These are phyloP conservation scores for Lepilemur ruficaudatus DNA, from an alignment of 2,797 vertebrate genomes.

Conservation along the genomic window DNA sequence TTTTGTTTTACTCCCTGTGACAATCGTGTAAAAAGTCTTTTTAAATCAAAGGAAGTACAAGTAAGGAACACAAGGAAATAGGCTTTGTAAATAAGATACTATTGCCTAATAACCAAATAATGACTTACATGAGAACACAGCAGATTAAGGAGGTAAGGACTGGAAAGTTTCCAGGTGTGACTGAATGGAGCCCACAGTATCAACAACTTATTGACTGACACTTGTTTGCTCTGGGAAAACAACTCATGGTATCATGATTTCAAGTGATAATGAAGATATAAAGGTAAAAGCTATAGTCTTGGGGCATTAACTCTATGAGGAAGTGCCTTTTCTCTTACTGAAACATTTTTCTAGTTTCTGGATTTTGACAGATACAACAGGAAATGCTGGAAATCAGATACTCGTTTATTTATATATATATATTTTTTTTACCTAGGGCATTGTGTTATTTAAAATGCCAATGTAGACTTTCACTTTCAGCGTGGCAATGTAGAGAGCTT, in stretches of 20 bases:
- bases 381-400: not conserved
- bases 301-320: not conserved
- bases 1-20: not conserved
- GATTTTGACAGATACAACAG: not conserved
- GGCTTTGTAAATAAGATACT: not conserved
- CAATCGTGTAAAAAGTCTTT: not conserved
- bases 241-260: not conserved
- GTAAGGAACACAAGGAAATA: not conserved
- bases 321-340: not conserved
- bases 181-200: not conserved
- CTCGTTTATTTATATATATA: not conserved
- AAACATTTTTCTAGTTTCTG: not conserved
- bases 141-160: not conserved
- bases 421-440: not conserved
- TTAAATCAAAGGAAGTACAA: constrained; percentile 11
- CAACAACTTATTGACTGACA: not conserved
- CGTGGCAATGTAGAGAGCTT: not conserved
- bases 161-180: not conserved
- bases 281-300: not conserved
- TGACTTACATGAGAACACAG: not conserved
- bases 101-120: not conserved
- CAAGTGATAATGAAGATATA: not conserved
- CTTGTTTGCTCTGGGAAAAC: not conserved
- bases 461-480: not conserved
- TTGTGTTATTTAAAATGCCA: not conserved